A percentile compares a stretch with the other conserved stretches of the same genome.
phyloP scores from a whole-genome alignment of 2,797 vertebrate species.

The Eremophila alpestris region DNA sequence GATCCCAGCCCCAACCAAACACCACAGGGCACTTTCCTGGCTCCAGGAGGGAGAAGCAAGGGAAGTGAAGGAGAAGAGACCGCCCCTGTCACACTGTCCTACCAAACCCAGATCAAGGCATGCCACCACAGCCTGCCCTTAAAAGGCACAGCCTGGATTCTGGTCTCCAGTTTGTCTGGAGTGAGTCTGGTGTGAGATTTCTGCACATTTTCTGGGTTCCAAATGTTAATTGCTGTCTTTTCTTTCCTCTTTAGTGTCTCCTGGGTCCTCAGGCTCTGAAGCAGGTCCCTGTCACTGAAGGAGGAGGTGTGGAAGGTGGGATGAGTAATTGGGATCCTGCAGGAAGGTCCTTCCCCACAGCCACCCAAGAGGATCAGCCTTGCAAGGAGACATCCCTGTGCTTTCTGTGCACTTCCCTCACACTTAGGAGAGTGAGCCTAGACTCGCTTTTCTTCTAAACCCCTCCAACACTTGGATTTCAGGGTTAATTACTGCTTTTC shows the following conservation, averaged over 20 bases:
- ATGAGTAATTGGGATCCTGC: background rate
- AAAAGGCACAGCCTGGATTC: background rate
- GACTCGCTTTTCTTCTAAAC: background rate
- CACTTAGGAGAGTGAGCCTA: background rate
- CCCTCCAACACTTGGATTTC: background rate
- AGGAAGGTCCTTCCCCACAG: background rate
- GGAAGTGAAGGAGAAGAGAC: background rate
- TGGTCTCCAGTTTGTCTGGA: background rate
- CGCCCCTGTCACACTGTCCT: too few species aligned
- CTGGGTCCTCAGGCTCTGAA: background rate
- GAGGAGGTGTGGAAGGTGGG: background rate
- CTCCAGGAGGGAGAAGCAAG: background rate
- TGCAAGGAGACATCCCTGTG: background rate
- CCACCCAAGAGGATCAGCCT: background rate
- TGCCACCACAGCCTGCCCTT: background rate
- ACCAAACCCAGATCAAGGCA: background rate
- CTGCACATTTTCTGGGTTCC: background rate
- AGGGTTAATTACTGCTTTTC: conserved; percentile 12
- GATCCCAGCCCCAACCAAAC: background rate
- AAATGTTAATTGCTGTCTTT: background rate
- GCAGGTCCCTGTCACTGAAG: background rate
- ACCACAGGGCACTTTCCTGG: background rate
- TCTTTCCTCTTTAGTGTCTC: background rate
- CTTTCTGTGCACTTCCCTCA: background rate
- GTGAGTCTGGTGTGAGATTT: background rate